These are phyloP conservation scores for Allolobophora icterica DNA, from an alignment of 2,888 invertebrate species.

Conservation along the genomic window DNA sequence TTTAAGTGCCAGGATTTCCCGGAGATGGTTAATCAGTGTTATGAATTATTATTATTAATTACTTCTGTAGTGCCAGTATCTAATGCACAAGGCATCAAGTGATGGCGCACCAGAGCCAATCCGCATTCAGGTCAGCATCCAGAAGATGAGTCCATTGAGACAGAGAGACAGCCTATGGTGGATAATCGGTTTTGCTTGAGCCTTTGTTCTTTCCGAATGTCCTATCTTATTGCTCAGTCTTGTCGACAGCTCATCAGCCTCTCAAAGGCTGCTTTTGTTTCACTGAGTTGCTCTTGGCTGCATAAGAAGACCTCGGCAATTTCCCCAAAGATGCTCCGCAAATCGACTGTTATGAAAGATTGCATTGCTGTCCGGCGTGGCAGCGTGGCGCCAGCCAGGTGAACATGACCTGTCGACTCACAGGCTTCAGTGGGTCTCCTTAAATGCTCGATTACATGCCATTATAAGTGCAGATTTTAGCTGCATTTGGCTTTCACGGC, in stretches of 20 bases:
- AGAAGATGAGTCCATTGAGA: no score
- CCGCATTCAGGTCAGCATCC: no score
- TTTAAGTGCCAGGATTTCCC: neutral
- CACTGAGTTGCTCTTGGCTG: no score
- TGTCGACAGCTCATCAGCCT: neutral
- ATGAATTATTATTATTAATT: no score
- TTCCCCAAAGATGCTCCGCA: neutral
- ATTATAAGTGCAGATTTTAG: neutral
- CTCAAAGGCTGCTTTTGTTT: no score
- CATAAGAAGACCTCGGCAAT: neutral
- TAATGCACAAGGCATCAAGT: no score
- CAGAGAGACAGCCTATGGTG: no score
- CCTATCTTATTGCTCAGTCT: neutral
- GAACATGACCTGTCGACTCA: neutral
- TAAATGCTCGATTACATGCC: slow-evolving; percentile 3
- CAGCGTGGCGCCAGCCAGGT: neutral
- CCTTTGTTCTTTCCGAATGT: neutral
- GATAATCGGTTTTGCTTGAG: neutral
- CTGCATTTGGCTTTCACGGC: neutral
- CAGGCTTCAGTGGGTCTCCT: neutral
- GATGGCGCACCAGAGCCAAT: no score
- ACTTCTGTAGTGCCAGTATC: no score
- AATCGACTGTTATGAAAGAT: slow-evolving; percentile 17
- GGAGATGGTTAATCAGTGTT: neutral
- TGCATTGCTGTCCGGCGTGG: neutral